phyloP scores from a whole-genome alignment of 2,888 invertebrate species.

The Ethmia dodecea region DNA sequence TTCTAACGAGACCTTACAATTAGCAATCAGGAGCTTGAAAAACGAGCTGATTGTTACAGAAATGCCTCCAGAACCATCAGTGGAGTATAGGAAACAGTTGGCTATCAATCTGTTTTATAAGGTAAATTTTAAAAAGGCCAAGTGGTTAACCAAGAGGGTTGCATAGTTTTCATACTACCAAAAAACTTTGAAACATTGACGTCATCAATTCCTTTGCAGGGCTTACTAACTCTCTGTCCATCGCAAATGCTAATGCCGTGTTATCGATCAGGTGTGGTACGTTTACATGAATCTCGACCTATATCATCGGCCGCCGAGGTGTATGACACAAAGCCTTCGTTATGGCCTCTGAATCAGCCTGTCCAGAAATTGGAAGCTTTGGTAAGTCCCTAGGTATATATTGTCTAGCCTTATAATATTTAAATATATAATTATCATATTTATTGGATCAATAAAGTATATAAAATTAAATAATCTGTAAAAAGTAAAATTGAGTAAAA shows the following conservation, averaged over 20 bases:
- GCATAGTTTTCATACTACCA: too few relatives aligned
- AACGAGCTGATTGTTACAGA: conserved; percentile 37
- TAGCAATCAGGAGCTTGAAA: conserved; percentile 34
- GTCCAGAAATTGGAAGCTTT: conserved; percentile 80
- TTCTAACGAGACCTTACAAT: conserved; percentile 55
- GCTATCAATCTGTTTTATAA: conserved; percentile 81
- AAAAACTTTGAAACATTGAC: neutral
- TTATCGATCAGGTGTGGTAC: conserved; percentile 49
- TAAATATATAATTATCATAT: too few relatives aligned
- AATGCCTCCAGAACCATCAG: conserved; percentile 72
- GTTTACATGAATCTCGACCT: conserved; percentile 17
- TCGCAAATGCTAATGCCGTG: conserved; percentile 52
- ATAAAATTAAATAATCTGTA: too few relatives aligned
- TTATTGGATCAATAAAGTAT: too few relatives aligned
- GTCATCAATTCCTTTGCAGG: conserved; percentile 49
- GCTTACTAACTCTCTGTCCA: conserved; percentile 70
- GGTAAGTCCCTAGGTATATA: conserved; percentile 33
- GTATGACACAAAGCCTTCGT: conserved; percentile 77
- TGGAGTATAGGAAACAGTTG: conserved; percentile 76
- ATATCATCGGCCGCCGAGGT: conserved; percentile 77
- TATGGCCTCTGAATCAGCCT: conserved; percentile 83
- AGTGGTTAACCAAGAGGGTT: neutral
- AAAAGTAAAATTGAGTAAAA: too few relatives aligned
- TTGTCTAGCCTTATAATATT: too few relatives aligned
- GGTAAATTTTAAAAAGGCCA: conserved; percentile 53